These are phyloP conservation scores for Ophthalmolycus amberensis DNA, from an alignment of 2,113 vertebrate species.

Conservation along the genomic window DNA sequence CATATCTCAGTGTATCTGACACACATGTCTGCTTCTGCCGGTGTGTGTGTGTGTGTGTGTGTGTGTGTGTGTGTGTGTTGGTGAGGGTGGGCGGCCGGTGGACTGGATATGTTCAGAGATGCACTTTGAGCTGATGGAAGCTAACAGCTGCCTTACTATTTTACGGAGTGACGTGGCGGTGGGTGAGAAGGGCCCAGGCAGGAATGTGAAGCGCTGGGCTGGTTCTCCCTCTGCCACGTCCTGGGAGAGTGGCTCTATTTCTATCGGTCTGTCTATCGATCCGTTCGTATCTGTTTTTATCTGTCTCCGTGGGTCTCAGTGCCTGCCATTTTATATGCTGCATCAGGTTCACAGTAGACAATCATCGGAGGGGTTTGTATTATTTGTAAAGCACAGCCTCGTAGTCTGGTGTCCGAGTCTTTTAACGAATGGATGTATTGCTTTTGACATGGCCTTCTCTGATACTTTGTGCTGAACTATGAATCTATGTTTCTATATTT, in stretches of 20 bases:
- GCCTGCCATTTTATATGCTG: conserved; percentile 7
- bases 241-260: conserved; percentile 55
- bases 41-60: conserved; percentile 14
- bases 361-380: conserved; percentile 25
- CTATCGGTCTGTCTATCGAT: conserved; percentile 43
- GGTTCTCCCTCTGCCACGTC: conserved; percentile 39
- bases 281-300: conserved; percentile 46
- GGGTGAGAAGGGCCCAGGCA: conserved; percentile 88
- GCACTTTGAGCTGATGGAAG: conserved; percentile 93
- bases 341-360: conserved; percentile 7
- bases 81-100: conserved; percentile 34
- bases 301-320: conserved; percentile 21
- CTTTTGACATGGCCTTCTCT: not conserved
- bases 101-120: conserved; percentile 91
- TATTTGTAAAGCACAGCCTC: not conserved
- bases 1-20: conserved; percentile 13
- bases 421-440: not conserved
- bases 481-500: not conserved
- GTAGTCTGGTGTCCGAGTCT: not conserved
- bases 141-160: conserved; percentile 97
- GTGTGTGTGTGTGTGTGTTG: conserved; percentile 26
- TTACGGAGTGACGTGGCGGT: conserved; percentile 93
- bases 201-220: conserved; percentile 71
- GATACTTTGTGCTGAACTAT: not conserved
- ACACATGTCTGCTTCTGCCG: conserved; percentile 14